A percentile compares a stretch with the other conserved stretches of the same genome.
Conservation (phyloP, 92 coral and sea anemone species). For the Palythoa heliodiscus region DNA sequence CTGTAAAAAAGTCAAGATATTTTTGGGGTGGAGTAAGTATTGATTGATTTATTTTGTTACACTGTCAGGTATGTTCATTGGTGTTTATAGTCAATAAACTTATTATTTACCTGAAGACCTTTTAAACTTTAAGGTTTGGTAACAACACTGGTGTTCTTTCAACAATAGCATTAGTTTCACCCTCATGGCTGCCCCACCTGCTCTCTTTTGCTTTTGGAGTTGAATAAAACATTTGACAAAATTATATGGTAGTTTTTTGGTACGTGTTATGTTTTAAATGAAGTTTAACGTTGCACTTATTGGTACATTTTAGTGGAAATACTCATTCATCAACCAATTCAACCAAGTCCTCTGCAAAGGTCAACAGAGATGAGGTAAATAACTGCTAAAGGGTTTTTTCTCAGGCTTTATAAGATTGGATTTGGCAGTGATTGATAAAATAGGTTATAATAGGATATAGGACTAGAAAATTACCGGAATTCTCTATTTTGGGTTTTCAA, state of each 20-base stretch:
- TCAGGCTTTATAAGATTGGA: background rate
- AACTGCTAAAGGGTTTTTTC: background rate
- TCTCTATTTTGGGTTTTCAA: no score
- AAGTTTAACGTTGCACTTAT: background rate
- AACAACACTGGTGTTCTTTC: background rate
- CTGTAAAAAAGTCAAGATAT: no score
- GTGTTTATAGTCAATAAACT: no score
- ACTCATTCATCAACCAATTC: slow-evolving; percentile 3
- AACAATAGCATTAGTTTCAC: background rate
- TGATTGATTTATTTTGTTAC: no score
- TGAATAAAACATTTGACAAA: background rate
- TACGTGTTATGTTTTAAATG: background rate
- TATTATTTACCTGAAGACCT: background rate
- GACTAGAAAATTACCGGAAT: no score
- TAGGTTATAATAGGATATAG: no score
- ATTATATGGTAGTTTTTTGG: background rate
- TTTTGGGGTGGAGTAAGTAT: no score
- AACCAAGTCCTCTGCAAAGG: slow-evolving; percentile 21
- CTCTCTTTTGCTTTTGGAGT: background rate
- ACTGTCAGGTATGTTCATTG: no score
- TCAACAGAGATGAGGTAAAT: slow-evolving; percentile 33
- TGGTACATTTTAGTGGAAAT: slow-evolving; percentile 1
- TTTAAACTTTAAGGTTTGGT: no score
- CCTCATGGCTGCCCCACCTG: background rate
- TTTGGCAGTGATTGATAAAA: background rate